Evolutionary conservation across 2,888 invertebrate species (phyloP), one percentile per base, ranked within the genome.

Genomic region (Luperina nickerlii): DNA sequence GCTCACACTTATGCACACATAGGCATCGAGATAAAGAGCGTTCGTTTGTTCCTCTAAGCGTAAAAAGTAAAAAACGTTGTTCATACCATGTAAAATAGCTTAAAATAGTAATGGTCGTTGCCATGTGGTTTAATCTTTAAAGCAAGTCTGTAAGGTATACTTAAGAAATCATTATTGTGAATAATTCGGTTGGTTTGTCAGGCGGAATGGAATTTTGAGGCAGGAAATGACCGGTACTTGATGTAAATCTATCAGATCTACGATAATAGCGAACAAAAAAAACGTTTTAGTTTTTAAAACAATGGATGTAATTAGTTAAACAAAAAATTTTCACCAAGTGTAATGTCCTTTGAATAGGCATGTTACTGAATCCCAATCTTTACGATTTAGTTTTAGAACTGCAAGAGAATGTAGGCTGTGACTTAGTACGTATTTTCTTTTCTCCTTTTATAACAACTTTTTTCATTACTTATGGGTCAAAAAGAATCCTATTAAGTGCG

Each of bases 171-270:
- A 90, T 90, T 90, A 89, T 88, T 88, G 77, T 84, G 88, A 87
- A 80, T 83, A 83, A 85, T 84, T 81, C 78, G 76, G 82, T 83
- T 87, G 82, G 82, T 87, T 82, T 78, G 81, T 88, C 86, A 85
- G 85, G 76, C 88, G 83, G 89, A 90, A 90, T 91, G 89, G 92
- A 90, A 92, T 92, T 92, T 89, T 85, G 89, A 63, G 85, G 84
- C 93, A 92, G 94, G 93, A 92, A 92, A 91, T 82, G 84, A 80
- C 85, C 83, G 68, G 87, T 84, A 87, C 84, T 87, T 89, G 88
- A 89, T 91, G 84, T 86, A 86, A 90, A 90, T 88, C 86, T 88
- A 88, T 89, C 86, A 90, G 92, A 94, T 92, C 90, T 85, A 85
- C 82, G 87, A 88, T 89, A 90, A 88, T 89, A 78, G 79, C 74